phyloP scores from a whole-genome alignment of 2,797 vertebrate species.

The Takifugu ocellatus region DNA sequence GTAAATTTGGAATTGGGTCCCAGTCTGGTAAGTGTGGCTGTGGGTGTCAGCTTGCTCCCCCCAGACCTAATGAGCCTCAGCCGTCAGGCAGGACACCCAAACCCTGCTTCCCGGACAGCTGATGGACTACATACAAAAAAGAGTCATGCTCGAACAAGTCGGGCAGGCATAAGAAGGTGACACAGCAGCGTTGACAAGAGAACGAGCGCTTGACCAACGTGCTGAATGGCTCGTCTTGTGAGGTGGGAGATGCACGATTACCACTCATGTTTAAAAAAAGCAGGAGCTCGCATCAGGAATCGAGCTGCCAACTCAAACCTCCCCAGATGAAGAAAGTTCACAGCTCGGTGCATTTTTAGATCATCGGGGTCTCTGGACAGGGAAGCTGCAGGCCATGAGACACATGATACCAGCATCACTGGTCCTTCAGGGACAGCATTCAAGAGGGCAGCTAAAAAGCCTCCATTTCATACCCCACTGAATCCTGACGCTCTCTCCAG shows the following conservation, averaged over 20 bases:
- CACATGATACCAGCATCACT: constrained; percentile 57
- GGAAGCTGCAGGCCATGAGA: constrained; percentile 57
- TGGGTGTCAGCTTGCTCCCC: constrained; percentile 32
- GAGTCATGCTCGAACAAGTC: no score
- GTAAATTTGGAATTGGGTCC: constrained; percentile 32
- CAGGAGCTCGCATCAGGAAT: constrained; percentile 10
- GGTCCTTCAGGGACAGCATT: constrained; percentile 49
- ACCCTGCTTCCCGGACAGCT: constrained; percentile 22
- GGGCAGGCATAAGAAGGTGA: no score
- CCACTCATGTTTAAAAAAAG: background rate
- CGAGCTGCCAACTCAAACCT: constrained; percentile 29
- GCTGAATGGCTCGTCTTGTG: no score
- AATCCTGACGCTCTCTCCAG: constrained; percentile 64
- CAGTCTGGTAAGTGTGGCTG: constrained; percentile 32
- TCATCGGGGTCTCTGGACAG: constrained; percentile 49
- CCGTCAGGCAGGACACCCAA: constrained; percentile 20
- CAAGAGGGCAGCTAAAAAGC: constrained; percentile 57
- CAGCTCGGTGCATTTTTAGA: constrained; percentile 46
- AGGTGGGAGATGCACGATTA: background rate
- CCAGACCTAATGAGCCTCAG: constrained; percentile 30
- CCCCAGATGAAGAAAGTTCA: constrained; percentile 24
- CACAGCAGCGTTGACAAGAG: no score
- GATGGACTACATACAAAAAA: constrained; percentile 25
- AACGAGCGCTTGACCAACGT: no score
- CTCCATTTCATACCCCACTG: constrained; percentile 66